Conservation (phyloP, 2,888 invertebrate species). For the Agrochola litura region DNA sequence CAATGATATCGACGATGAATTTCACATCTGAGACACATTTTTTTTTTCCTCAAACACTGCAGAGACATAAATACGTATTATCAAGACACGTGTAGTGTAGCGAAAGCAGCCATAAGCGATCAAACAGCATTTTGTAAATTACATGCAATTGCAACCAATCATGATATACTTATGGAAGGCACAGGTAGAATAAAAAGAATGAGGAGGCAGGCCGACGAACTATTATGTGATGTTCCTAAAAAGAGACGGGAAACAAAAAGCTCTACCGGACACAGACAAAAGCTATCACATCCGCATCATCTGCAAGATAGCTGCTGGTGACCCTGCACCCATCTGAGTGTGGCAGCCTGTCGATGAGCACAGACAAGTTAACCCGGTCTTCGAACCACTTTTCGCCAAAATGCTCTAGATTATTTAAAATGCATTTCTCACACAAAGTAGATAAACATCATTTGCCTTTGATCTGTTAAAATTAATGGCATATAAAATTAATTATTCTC, state of each 20-base stretch:
- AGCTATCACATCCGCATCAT: too few relatives aligned
- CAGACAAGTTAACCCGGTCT: neutral
- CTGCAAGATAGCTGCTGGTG: neutral
- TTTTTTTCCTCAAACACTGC: constrained; percentile 1
- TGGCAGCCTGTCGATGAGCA: neutral
- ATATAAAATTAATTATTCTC: constrained; percentile 33
- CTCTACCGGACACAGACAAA: neutral
- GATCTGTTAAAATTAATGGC: constrained; percentile 43
- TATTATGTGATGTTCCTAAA: neutral
- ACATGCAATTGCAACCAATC: neutral
- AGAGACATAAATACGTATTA: neutral
- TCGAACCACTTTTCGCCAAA: constrained; percentile 3
- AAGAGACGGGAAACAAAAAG: neutral
- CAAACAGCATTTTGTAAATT: constrained; percentile 1
- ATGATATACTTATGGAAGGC: too few relatives aligned
- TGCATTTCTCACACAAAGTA: constrained; percentile 21
- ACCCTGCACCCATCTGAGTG: neutral
- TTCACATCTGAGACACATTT: neutral
- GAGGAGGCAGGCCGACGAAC: neutral
- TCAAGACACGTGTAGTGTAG: neutral
- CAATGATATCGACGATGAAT: neutral
- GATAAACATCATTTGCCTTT: constrained; percentile 33
- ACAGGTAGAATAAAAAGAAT: neutral
- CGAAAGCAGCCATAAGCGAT: neutral
- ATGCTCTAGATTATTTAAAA: neutral